Conservation (phyloP, 2,797 vertebrate species). For the Pogonophryne albipinna region DNA sequence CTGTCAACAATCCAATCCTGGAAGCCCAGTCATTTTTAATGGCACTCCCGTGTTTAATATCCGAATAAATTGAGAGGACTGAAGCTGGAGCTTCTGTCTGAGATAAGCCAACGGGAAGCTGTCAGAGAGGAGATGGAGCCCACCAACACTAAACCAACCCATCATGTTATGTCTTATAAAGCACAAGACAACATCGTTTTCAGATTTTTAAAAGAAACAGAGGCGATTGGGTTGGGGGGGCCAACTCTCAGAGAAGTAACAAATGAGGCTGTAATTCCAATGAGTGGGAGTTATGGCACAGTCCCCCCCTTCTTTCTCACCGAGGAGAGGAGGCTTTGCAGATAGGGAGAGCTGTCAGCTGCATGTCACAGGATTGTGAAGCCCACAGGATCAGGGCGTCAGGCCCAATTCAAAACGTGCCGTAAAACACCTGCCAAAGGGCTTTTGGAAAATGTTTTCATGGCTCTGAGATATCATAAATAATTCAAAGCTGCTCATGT, state of each 20-base stretch:
- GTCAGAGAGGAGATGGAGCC: slow-evolving; percentile 65
- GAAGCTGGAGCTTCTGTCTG: slow-evolving; percentile 48
- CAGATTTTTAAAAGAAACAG: slow-evolving; percentile 54
- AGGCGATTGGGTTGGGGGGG: slow-evolving; percentile 7
- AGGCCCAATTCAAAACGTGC: slow-evolving; percentile 64
- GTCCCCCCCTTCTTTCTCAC: slow-evolving; percentile 42
- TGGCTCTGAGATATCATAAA: slow-evolving; percentile 74
- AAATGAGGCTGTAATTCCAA: slow-evolving; percentile 61
- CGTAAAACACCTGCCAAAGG: slow-evolving; percentile 68
- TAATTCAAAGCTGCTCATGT: slow-evolving; percentile 74
- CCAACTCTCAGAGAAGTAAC: slow-evolving; percentile 41
- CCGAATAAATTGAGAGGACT: slow-evolving; percentile 68
- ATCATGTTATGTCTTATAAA: slow-evolving; percentile 54
- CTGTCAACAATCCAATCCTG: slow-evolving; percentile 76
- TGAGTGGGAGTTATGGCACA: slow-evolving; percentile 49
- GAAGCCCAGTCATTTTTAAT: slow-evolving; percentile 60
- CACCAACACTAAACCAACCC: slow-evolving; percentile 64
- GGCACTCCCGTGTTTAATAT: slow-evolving; percentile 61
- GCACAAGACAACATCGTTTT: slow-evolving; percentile 56
- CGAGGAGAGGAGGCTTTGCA: slow-evolving; percentile 50
- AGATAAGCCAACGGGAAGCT: slow-evolving; percentile 52
- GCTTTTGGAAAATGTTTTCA: slow-evolving; percentile 72
- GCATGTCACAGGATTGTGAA: slow-evolving; percentile 68
- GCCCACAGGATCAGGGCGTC: slow-evolving; percentile 55
- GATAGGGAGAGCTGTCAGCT: slow-evolving; percentile 69